Conservation (phyloP, 2,797 vertebrate genomes). For the Semotilus atromaculatus region DNA sequence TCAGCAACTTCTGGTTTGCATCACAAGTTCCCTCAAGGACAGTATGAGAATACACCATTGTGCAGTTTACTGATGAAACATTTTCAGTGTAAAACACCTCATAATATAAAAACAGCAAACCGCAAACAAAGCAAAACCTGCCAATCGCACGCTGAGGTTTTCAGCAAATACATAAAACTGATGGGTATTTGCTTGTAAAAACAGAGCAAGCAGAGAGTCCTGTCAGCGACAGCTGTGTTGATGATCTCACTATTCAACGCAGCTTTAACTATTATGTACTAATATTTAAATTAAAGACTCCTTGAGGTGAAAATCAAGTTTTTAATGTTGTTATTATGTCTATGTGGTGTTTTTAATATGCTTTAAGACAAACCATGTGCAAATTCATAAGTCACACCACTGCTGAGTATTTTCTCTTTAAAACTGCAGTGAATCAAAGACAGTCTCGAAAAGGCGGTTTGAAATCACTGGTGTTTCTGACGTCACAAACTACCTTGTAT, state of each 20-base stretch:
- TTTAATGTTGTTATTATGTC: too few relatives aligned
- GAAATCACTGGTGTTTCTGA: too few relatives aligned
- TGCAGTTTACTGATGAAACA: background rate
- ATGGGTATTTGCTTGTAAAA: background rate
- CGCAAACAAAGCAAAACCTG: constrained; percentile 33
- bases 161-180: background rate
- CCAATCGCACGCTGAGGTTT: background rate
- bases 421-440: too few relatives aligned
- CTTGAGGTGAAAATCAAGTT: too few relatives aligned
- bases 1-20: background rate
- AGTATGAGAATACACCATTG: background rate
- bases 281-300: background rate
- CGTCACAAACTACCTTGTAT: too few relatives aligned
- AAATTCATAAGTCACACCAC: too few relatives aligned
- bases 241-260: background rate
- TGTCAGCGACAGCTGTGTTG: background rate
- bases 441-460: too few relatives aligned
- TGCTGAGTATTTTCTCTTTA: too few relatives aligned
- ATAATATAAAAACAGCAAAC: constrained; percentile 26
- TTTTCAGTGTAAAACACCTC: constrained; percentile 8
- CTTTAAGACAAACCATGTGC: too few relatives aligned
- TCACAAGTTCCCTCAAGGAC: background rate
- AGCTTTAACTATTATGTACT: background rate
- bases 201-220: background rate
- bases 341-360: too few relatives aligned